These are phyloP conservation scores for Ochropacha duplaris DNA, from an alignment of 2,888 invertebrate species.

Conservation along the genomic window DNA sequence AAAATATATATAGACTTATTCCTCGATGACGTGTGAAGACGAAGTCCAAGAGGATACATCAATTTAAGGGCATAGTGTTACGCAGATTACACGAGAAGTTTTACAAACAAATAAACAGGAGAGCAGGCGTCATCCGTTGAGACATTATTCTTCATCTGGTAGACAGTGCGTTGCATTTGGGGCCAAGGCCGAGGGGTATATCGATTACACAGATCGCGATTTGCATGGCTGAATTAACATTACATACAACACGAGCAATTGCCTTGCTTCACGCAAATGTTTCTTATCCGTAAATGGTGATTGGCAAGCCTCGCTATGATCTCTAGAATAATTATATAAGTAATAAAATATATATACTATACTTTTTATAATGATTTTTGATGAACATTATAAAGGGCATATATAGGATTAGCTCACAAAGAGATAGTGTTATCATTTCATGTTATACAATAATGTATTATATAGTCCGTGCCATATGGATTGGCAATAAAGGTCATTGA, in stretches of 20 bases:
- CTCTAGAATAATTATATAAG: neutral
- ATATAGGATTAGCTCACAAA: neutral
- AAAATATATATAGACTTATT: neutral
- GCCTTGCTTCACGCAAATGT: slow-evolving; percentile 22
- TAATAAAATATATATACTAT: no score
- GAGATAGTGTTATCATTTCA: neutral
- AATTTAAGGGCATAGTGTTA: slow-evolving; percentile 24
- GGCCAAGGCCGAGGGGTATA: slow-evolving; percentile 68
- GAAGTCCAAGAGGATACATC: neutral
- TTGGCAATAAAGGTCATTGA: no score
- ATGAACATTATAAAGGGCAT: neutral
- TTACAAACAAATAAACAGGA: slow-evolving; percentile 47
- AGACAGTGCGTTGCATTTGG: slow-evolving; percentile 62
- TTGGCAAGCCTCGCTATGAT: neutral
- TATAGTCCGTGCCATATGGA: no score
- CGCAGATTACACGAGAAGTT: slow-evolving; percentile 47
- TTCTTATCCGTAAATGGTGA: slow-evolving; percentile 4
- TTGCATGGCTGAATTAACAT: slow-evolving; percentile 50
- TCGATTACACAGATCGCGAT: slow-evolving; percentile 67
- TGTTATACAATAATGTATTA: neutral
- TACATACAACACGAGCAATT: slow-evolving; percentile 15
- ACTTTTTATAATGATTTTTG: no score
- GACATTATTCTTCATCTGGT: slow-evolving; percentile 67
- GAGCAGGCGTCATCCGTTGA: slow-evolving; percentile 39
- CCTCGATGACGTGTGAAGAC: neutral